A percentile compares a stretch with the other conserved stretches of the same genome.
phyloP scores from a whole-genome alignment of 2,113 vertebrate species.

The Thalassarche chlororhynchos region DNA sequence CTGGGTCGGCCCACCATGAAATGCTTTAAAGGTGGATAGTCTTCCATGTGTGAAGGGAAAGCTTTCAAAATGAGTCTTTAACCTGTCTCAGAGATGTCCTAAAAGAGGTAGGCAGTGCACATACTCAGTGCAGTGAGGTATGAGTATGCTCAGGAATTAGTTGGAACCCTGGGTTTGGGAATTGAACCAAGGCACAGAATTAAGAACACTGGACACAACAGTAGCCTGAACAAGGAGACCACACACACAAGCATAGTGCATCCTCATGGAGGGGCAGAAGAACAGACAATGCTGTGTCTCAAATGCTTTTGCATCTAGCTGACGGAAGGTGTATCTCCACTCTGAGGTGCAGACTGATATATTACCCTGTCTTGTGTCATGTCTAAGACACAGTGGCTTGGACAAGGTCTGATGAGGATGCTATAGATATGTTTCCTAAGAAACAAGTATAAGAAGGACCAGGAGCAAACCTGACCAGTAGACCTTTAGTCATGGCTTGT shows the following conservation, averaged over 20 bases:
- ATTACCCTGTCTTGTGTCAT: background rate
- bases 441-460: background rate
- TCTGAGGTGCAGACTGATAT: background rate
- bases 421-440: background rate
- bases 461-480: background rate
- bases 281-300: background rate
- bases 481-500: background rate
- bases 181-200: background rate
- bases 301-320: background rate
- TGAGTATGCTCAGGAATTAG: background rate
- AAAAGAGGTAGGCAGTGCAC: background rate
- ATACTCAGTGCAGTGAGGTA: background rate
- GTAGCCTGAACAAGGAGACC: background rate
- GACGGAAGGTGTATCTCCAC: background rate
- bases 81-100: background rate
- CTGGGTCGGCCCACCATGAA: background rate
- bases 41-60: background rate
- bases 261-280: background rate
- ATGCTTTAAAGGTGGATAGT: background rate
- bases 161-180: background rate
- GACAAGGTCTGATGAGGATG: background rate
- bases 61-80: background rate
- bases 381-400: background rate
- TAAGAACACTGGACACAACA: background rate
- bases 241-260: rapidly evolving